These are phyloP conservation scores for Mobula birostris DNA, from an alignment of 2,113 vertebrate genomes.

Conservation along the genomic window DNA sequence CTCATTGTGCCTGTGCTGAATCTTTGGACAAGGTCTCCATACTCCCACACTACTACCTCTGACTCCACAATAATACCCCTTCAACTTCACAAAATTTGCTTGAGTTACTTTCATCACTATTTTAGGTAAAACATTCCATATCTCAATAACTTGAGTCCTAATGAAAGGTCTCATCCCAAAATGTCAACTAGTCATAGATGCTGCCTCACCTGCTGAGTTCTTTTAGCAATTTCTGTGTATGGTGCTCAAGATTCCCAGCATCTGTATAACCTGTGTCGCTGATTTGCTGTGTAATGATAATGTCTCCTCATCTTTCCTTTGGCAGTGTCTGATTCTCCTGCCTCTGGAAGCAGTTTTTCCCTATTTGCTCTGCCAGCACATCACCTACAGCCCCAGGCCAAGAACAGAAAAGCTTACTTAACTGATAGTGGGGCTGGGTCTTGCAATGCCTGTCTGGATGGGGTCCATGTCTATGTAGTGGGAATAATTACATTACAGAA, in stretches of 20 bases:
- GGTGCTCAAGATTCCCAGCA: no score
- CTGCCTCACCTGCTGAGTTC: no score
- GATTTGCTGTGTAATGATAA: neutral
- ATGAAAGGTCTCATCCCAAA: no score
- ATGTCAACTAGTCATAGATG: no score
- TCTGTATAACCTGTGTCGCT: no score
- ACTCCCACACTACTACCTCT: no score
- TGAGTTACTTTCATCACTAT: neutral
- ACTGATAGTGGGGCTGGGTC: neutral
- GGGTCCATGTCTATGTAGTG: neutral
- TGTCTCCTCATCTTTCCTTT: neutral
- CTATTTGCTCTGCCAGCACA: neutral
- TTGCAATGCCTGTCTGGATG: neutral
- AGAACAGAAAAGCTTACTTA: neutral
- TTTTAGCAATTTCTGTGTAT: no score
- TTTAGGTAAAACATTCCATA: no score
- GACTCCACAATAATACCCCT: no score
- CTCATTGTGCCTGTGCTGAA: neutral
- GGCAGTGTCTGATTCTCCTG: neutral
- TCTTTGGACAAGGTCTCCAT: neutral
- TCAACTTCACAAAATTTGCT: neutral
- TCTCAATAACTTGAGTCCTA: neutral
- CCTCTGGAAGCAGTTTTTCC: neutral
- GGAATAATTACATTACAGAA: neutral
- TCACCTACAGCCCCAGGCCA: neutral